These are phyloP conservation scores for Gymnothorax javanicus DNA, from an alignment of 2,797 vertebrate species.

Conservation along the genomic window DNA sequence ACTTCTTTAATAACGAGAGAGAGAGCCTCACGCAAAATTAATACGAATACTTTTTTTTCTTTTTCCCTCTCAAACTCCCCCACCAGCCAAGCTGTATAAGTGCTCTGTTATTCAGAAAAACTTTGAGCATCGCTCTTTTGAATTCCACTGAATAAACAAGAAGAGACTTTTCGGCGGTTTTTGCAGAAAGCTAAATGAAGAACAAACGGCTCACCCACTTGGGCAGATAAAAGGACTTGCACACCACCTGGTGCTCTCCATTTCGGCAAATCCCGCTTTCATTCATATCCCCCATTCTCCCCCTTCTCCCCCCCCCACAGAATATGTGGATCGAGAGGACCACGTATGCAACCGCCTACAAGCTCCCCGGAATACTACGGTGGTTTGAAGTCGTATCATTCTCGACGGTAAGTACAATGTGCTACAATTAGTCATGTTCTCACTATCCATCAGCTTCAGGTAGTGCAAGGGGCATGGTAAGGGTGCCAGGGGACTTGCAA, in stretches of 20 bases:
- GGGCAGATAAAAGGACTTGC: too few species aligned
- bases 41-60: not conserved
- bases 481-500: too few species aligned
- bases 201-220: not conserved
- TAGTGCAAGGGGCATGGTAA: too few species aligned
- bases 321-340: slow-evolving; percentile 84
- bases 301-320: slow-evolving; percentile 50
- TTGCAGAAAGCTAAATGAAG: not conserved
- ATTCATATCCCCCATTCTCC: not conserved
- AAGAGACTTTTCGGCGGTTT: not conserved
- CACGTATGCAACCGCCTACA: slow-evolving; percentile 76
- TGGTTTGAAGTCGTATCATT: slow-evolving; percentile 78
- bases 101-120: not conserved
- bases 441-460: not conserved
- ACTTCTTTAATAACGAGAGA: not conserved
- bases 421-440: slow-evolving; percentile 28
- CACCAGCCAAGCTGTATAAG: not conserved
- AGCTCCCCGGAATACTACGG: slow-evolving; percentile 78
- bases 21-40: slow-evolving; percentile 5
- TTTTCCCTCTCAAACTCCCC: not conserved
- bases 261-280: not conserved
- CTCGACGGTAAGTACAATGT: slow-evolving; percentile 70
- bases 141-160: not conserved
- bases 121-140: not conserved
- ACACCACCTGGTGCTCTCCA: not conserved